Evolutionary conservation across 2,113 vertebrate species (phyloP).

Genomic region (Ailurus styani): DNA sequence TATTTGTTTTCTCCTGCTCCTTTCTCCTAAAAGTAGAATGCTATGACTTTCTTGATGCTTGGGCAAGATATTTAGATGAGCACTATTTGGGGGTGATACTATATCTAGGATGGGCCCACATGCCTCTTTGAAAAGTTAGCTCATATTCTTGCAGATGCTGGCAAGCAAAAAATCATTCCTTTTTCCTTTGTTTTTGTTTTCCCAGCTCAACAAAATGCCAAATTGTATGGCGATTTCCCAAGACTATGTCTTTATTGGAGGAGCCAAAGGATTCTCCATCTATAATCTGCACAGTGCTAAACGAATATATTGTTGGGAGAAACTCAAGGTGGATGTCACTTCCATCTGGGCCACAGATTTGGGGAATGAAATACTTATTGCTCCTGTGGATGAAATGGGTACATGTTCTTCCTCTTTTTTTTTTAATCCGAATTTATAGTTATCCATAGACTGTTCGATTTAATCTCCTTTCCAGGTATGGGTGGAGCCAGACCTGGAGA

Average conservation of each 20-base stretch:
- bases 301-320: constrained; percentile 79
- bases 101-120: neutral
- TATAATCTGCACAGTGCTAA: constrained; percentile 69
- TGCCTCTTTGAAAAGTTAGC: neutral
- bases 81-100: neutral
- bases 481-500: neutral
- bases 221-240: constrained; percentile 85
- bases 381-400: constrained; percentile 91
- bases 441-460: neutral
- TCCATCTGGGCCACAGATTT: constrained; percentile 78
- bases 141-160: neutral
- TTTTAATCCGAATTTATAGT: neutral
- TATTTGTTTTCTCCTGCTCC: neutral
- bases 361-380: constrained; percentile 73
- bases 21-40: neutral
- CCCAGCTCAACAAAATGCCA: constrained; percentile 82
- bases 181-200: constrained; percentile 52
- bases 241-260: constrained; percentile 83
- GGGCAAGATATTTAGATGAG: neutral
- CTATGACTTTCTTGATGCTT: neutral
- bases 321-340: constrained; percentile 80
- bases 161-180: neutral
- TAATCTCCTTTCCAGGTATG: neutral
- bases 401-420: neutral
- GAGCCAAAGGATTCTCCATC: constrained; percentile 82